Conservation (phyloP, 2,888 invertebrate genomes). For the Graphium colonna region DNA sequence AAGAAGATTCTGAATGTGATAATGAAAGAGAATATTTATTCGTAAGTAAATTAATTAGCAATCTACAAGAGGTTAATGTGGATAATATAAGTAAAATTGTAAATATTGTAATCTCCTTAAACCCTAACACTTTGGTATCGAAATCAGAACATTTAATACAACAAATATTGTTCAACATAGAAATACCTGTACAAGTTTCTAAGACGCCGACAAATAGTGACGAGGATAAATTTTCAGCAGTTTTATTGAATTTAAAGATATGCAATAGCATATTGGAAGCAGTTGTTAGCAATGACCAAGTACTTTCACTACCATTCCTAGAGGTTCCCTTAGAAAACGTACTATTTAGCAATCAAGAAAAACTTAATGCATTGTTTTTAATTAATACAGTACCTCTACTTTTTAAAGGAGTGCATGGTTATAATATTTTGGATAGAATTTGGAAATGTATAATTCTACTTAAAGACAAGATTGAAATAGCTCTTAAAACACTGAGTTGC, state of each 20-base stretch:
- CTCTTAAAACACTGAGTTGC: conserved; percentile 53
- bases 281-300: conserved; percentile 36
- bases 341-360: conserved; percentile 44
- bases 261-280: conserved; percentile 56
- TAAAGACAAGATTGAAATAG: conserved; percentile 9
- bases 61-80: conserved; percentile 42
- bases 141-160: conserved; percentile 70
- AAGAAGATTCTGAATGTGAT: conserved; percentile 60
- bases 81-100: conserved; percentile 54
- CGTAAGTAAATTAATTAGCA: conserved; percentile 46
- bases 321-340: conserved; percentile 53
- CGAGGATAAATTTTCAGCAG: conserved; percentile 22
- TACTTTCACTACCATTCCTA: conserved; percentile 47
- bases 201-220: conserved; percentile 24
- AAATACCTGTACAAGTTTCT: conserved; percentile 29
- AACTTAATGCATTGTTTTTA: conserved; percentile 53
- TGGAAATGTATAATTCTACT: conserved; percentile 49
- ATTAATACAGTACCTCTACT: conserved; percentile 55
- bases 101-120: conserved; percentile 48
- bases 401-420: conserved; percentile 46
- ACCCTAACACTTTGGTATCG: conserved; percentile 43
- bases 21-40: conserved; percentile 58
- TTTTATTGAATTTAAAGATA: conserved; percentile 45
- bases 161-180: conserved; percentile 53
- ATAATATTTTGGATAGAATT: conserved; percentile 57